A percentile compares a stretch with the other conserved stretches of the same genome.
Evolutionary conservation across 1,140 invertebrate species (phyloP).

Genomic region (Paralvinella palmiformis): DNA sequence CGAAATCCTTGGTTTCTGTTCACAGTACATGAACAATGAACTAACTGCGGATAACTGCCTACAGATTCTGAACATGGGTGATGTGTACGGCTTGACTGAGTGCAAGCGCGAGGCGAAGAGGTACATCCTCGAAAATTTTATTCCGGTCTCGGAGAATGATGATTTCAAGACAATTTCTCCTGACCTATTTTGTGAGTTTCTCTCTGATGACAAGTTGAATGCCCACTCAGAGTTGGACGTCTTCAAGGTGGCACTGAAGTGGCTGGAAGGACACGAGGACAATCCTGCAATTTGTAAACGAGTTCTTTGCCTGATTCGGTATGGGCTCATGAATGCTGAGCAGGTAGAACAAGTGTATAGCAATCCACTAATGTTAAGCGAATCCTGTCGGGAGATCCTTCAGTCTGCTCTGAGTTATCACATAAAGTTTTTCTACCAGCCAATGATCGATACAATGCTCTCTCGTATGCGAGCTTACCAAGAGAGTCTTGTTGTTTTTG

Average conservation of each 20-base stretch:
- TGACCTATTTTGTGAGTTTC: conserved; percentile 19
- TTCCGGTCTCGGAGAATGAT: conserved; percentile 20
- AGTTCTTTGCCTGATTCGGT: conserved; percentile 11
- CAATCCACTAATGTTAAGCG: conserved; percentile 14
- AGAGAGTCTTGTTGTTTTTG: conserved; percentile 16
- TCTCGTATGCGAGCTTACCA: conserved; percentile 17
- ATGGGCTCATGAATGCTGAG: conserved; percentile 19
- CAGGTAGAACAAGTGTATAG: conserved; percentile 17
- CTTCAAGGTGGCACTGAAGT: conserved; percentile 5
- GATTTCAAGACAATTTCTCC: conserved; percentile 18
- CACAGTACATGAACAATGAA: conserved; percentile 16
- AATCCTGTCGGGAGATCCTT: conserved; percentile 18
- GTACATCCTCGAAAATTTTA: conserved; percentile 21
- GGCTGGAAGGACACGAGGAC: not conserved
- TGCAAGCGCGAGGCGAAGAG: conserved; percentile 15
- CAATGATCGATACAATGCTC: conserved; percentile 10
- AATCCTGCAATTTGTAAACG: not conserved
- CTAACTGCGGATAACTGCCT: conserved; percentile 20
- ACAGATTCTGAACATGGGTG: conserved; percentile 19
- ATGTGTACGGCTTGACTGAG: conserved; percentile 19
- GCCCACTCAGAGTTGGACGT: conserved; percentile 19
- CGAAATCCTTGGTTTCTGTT: conserved; percentile 17
- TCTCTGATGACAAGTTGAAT: conserved; percentile 15
- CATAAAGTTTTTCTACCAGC: conserved; percentile 21
- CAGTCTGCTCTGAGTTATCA: conserved; percentile 19